A percentile compares a stretch with the other conserved stretches of the same genome.
phyloP scores from a whole-genome alignment of 2,888 invertebrate species.

The Cremastobaeus sp. region DNA sequence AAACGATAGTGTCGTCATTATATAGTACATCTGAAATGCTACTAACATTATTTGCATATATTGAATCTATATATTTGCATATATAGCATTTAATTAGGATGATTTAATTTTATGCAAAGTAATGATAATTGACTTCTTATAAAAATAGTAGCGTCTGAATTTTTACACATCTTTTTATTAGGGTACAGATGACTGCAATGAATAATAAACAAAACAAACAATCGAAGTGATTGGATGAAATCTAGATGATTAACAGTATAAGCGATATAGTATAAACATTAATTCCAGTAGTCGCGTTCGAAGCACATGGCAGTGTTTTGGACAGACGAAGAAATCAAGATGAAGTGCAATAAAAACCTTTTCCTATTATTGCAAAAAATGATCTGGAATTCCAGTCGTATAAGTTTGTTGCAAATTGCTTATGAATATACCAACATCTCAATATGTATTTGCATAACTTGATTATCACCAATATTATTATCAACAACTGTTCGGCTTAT shows the following conservation, averaged over 20 bases:
- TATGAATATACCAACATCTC: slow-evolving; percentile 7
- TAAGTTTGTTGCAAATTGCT: neutral
- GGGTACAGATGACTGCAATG: too few relatives aligned
- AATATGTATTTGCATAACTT: slow-evolving; percentile 18
- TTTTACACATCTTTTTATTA: too few relatives aligned
- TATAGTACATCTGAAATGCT: too few relatives aligned
- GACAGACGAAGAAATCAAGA: slow-evolving; percentile 2
- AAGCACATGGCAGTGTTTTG: slow-evolving; percentile 30
- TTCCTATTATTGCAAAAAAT: neutral
- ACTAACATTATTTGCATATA: too few relatives aligned
- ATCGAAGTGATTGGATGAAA: slow-evolving; percentile 13
- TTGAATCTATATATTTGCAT: too few relatives aligned
- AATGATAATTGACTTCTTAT: too few relatives aligned
- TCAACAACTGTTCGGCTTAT: too few relatives aligned
- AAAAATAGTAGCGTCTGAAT: too few relatives aligned
- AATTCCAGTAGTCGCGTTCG: slow-evolving; percentile 11
- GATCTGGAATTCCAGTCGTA: slow-evolving; percentile 1
- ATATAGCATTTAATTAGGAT: too few relatives aligned
- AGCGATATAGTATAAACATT: too few relatives aligned
- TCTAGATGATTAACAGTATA: slow-evolving; percentile 18
- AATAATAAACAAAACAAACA: slow-evolving; percentile 6
- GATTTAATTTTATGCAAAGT: too few relatives aligned
- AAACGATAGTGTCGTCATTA: neutral
- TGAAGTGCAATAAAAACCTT: slow-evolving; percentile 2
- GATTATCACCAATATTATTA: too few relatives aligned